Conservation (phyloP, 1,140 invertebrate species). For the Drosophila lacteicornis region DNA sequence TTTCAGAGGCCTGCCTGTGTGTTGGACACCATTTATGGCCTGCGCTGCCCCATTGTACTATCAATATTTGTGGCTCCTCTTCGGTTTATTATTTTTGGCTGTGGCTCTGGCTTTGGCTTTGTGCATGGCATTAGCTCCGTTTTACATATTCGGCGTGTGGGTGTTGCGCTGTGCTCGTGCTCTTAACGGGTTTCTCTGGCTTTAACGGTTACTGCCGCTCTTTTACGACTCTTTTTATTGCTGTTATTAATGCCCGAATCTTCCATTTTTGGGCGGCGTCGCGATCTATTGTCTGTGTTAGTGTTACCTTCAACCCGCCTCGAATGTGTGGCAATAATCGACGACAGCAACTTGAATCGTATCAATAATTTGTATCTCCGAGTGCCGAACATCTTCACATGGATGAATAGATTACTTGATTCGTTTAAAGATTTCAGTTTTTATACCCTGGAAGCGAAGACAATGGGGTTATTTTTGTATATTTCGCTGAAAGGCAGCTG, state of each 20-base stretch:
- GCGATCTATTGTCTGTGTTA: conserved; percentile 63
- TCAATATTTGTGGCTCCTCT: conserved; percentile 68
- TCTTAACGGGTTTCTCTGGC: conserved; percentile 78
- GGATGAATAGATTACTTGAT: not conserved
- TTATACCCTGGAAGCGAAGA: not conserved
- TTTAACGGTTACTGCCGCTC: conserved; percentile 77
- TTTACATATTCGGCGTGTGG: conserved; percentile 53
- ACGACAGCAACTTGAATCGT: conserved; percentile 41
- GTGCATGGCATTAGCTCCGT: conserved; percentile 50
- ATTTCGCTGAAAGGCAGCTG: too few species aligned
- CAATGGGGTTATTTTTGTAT: too few species aligned
- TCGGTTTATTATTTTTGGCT: conserved; percentile 57
- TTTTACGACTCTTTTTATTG: conserved; percentile 75
- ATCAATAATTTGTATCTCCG: conserved; percentile 37
- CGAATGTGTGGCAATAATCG: conserved; percentile 39
- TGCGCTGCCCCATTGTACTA: conserved; percentile 68
- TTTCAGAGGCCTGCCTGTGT: not conserved
- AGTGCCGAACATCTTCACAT: conserved; percentile 17
- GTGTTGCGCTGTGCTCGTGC: conserved; percentile 69
- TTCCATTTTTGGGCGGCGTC: conserved; percentile 63
- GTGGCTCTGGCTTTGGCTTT: conserved; percentile 25
- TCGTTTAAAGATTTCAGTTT: conserved; percentile 8
- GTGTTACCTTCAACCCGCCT: conserved; percentile 40
- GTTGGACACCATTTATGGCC: conserved; percentile 68
- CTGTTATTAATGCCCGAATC: conserved; percentile 77